These are phyloP conservation scores for Paracyclopina nana DNA, from an alignment of 1,140 invertebrate genomes.

Conservation along the genomic window DNA sequence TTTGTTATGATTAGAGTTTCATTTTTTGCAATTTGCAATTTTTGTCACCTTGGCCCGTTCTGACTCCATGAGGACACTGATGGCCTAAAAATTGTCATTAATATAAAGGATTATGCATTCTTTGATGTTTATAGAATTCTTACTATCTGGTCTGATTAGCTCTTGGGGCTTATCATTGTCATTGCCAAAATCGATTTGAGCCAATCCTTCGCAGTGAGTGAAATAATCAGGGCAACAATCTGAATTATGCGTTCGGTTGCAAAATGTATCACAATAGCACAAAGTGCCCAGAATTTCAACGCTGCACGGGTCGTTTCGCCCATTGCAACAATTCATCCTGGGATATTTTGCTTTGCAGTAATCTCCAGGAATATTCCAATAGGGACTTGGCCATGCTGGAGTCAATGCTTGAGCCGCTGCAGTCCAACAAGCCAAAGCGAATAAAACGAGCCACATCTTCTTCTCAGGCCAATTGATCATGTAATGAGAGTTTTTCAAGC, in stretches of 20 bases:
- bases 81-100: too few species aligned
- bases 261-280: conserved; percentile 87
- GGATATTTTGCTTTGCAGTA: conserved; percentile 25
- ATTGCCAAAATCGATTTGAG: conserved; percentile 9
- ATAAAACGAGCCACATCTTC: too few species aligned
- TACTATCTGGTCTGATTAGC: background rate
- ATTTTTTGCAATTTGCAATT: too few species aligned
- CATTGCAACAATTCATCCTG: conserved; percentile 38
- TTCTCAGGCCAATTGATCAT: too few species aligned
- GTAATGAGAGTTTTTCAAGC: too few species aligned
- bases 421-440: background rate
- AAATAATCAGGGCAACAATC: conserved; percentile 78
- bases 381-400: conserved; percentile 2
- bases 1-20: too few species aligned
- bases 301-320: conserved; percentile 48
- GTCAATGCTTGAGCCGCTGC: background rate
- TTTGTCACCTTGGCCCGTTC: background rate
- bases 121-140: background rate
- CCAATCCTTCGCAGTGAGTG: conserved; percentile 39
- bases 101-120: background rate
- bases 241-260: conserved; percentile 40
- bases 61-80: too few species aligned
- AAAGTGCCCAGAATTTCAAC: conserved; percentile 50
- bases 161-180: background rate
- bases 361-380: conserved; percentile 23